Percentiles rank a stretch among this genome's conserved stretches.
Conservation (phyloP, 2,113 vertebrate genomes). For the Castor canadensis region DNA sequence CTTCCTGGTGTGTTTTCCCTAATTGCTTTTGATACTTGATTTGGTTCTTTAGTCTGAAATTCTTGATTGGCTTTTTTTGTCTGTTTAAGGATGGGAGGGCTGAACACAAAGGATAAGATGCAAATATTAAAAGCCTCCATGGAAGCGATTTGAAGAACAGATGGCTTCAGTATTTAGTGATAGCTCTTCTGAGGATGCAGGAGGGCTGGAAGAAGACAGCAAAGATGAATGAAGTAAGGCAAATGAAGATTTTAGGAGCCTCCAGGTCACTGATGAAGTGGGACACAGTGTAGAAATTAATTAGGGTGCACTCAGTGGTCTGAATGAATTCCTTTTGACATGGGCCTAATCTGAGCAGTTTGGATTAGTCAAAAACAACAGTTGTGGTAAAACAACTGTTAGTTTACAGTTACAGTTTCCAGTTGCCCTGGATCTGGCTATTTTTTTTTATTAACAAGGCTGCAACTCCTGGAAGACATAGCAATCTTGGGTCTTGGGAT, state of each 20-base stretch:
- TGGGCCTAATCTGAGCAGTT: conserved; percentile 56
- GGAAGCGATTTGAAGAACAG: not conserved
- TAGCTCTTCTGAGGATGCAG: not conserved
- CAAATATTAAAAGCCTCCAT: conserved; percentile 30
- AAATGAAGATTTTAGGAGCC: conserved; percentile 51
- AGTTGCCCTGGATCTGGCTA: conserved; percentile 33
- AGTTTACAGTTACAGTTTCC: too few relatives aligned
- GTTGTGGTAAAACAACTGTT: conserved; percentile 67
- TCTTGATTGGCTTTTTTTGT: conserved; percentile 51
- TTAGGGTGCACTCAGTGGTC: conserved; percentile 35
- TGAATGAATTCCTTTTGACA: conserved; percentile 61
- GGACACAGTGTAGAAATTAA: conserved; percentile 46
- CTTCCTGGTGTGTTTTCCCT: conserved; percentile 9
- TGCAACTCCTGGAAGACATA: conserved; percentile 45
- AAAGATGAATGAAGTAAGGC: not conserved
- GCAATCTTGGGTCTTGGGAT: not conserved
- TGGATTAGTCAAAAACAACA: conserved; percentile 69
- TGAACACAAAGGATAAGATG: conserved; percentile 40
- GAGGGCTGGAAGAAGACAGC: not conserved
- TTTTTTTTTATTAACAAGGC: conserved; percentile 56
- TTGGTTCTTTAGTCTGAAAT: conserved; percentile 35
- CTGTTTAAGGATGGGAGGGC: not conserved
- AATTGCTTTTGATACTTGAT: not conserved
- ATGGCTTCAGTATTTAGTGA: not conserved
- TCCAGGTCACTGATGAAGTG: conserved; percentile 8